Evolutionary conservation across 2,113 vertebrate genomes (phyloP), one percentile per base, ranked within the genome.

Genomic region (Entosphenus tridentatus): DNA sequence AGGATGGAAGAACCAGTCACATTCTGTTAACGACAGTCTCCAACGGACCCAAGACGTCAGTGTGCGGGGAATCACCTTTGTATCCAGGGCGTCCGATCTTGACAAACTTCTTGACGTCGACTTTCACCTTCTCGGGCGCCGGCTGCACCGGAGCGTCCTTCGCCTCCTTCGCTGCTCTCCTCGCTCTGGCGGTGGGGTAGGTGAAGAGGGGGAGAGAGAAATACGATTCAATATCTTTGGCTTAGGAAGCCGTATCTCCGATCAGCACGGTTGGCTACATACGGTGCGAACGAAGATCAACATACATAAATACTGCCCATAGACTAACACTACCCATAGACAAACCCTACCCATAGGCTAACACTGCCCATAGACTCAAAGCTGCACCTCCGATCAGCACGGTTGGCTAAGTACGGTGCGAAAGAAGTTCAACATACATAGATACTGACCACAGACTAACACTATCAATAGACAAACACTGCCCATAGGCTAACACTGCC

Each of bases 21-120:
- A 39, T 1, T 39, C 39, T 39, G 39, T 39, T 39, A 39, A 39
- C 1, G 39, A 39, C 39, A 39, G 39, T 39, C 39, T 39, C 39
- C 39, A 39, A 39, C 39, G 39, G 39, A 39, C 5, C 39, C 6
- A 39, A 39, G 39, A 39, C 39, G 39, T 39, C 39, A 39, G 39
- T 39, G 39, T 39, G 39, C 39, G 39, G 39, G 39, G 39, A 39
- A 39, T 2, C 56, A 95, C 93, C 93, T 86, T 98, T 96, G 74
- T 98, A 98, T 71, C 93, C 93, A 0, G 93, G 93, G 8, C 93
- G 84, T 3, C 93, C 93, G 1, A 98, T 98, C 78, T 96, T 98
- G 71, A 96, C 93, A 78, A 96, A 98, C 71, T 98, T 96, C 77
- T 88, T 96, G 69, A 96, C 92, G 73, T 96, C 92, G 67, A 98